Conservation (phyloP, 30 jellyfish, hydroid and myxozoan genomes). For the Hydractinia echinata region DNA sequence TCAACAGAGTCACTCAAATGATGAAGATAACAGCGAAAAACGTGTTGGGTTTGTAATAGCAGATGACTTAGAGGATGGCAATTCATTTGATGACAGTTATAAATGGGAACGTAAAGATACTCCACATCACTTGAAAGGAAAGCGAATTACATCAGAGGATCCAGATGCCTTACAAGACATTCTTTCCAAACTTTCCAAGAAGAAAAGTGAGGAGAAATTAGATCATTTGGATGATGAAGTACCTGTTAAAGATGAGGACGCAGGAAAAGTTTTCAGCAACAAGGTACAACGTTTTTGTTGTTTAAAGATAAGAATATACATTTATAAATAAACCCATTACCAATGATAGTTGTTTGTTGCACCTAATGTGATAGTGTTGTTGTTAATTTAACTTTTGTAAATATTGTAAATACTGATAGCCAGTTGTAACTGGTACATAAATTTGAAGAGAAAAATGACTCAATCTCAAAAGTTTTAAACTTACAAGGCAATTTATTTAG, state of each 20-base stretch:
- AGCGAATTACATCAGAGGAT: conserved; percentile 78
- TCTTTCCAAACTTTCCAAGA: conserved; percentile 39
- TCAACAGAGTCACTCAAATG: conserved; percentile 28
- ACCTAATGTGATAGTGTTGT: no score
- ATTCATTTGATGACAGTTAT: background rate
- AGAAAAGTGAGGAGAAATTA: conserved; percentile 33
- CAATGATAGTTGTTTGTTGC: no score
- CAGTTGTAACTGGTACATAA: no score
- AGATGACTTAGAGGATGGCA: conserved; percentile 1
- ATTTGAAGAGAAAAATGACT: no score
- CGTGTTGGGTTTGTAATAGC: background rate
- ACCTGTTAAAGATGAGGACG: conserved; percentile 24
- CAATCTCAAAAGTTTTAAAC: no score
- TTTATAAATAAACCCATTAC: no score
- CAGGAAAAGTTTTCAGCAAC: conserved; percentile 2
- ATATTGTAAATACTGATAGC: no score
- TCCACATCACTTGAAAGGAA: conserved; percentile 87
- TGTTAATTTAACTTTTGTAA: no score
- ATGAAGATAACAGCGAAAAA: conserved; percentile 32
- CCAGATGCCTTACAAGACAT: conserved; percentile 49
- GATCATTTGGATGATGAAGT: conserved; percentile 17
- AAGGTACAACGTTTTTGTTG: background rate
- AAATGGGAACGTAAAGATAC: conserved; percentile 77
- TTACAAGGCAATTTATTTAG: no score
- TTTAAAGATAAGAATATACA: background rate